Base-by-base conservation (phyloP, 1,140 invertebrate genomes). In the Asobara japonica region DNA sequence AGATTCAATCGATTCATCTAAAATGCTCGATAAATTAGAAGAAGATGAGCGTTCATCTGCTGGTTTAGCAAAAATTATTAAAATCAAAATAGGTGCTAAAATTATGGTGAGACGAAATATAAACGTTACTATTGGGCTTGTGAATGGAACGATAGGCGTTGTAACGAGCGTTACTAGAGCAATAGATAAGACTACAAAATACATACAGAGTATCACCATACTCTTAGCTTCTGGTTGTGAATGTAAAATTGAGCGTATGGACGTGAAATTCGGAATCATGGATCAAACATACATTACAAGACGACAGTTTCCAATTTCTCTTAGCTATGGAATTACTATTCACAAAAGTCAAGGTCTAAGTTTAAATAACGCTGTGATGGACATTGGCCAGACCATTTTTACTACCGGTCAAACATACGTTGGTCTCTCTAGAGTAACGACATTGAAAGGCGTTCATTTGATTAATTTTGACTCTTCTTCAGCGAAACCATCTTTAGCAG, bases 321-420 rank as follows among this genome's bases (percentile, higher is more conserved):
- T 80, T 2, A 83, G 82, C 56, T 85, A 84, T 78, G 82, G 77
- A n/a, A n/a, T n/a, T n/a, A n/a, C n/a, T n/a, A n/a, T n/a, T n/a
- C n/a, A n/a, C n/a, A n/a, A n/a, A n/a, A 10, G 81, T 84, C 27
- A 86, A 77, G 82, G 84, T 6, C 69, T 85, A 11, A 84, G 79
- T 69, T 76, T 86, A 38, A 36, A 79, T 27, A 80, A 75, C 72
- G 78, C 75, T 29, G 33, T 84, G 10, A 69, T 83, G 8, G 78
- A 84, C 67, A 72, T 76, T n/a, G 80, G 78, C 20, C 80, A 80
- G 75, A 70, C 65, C 27, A 65, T 84, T 31, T 84, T 85, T 67
- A 73, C 65, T 69, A 61, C 41, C 65, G 84, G 82, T 8, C 80
- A 85, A 76, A 75, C 73, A 29, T 87, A 84, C 76, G 82, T 86